Base-by-base conservation (phyloP, 2,888 invertebrate genomes). In the Caenorhabditis doughertyi region DNA sequence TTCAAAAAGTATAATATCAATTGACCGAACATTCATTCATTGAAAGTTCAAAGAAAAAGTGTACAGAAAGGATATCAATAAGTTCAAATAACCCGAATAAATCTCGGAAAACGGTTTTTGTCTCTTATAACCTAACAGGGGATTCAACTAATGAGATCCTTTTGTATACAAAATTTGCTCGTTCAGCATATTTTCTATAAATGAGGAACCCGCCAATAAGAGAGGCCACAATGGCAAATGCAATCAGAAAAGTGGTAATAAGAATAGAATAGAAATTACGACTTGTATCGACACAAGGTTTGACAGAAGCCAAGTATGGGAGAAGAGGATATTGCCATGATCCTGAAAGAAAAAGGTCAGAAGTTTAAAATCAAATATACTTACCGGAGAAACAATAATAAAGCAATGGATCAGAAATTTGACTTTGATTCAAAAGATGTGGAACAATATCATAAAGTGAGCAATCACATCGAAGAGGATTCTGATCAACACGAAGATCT, bases 401-500 rank as follows among this genome's bases (percentile, higher is more conserved):
- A 18, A 85, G 74, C 18, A 64, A 67, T 13, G 88, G 86, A 72
- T 89, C 89, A 42, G 81, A 71, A n/a, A 86, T 70, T 55, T 84
- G 82, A 18, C 80, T 67, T 44, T 87, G 84, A 47, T 86, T 85
- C 16, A 82, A 64, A 11, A 86, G 74, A 65, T 86, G 85, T 8
- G 81, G 79, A 13, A 85, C 85, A 51, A 89, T 76, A 13, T 83
- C 81, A 53, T 83, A 83, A 5, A 90, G 82, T 25, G 85, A 82
- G 73, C 91, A 91, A 67, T 90, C 89, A 68, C 91, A 91, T 13
- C 85, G 71, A 25, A 90, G 81, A 13, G 90, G 90, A 74, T 90
- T 90, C 23, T 70, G 79, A 62, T 87, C 85, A 13, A 86, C 70
- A 16, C 80, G 72, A 3, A 90, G 47, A 49, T 89, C 86, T 47